Base-by-base conservation (phyloP, 53 echinoderm and acorn worm genomes). In the Holothuria scabra region DNA sequence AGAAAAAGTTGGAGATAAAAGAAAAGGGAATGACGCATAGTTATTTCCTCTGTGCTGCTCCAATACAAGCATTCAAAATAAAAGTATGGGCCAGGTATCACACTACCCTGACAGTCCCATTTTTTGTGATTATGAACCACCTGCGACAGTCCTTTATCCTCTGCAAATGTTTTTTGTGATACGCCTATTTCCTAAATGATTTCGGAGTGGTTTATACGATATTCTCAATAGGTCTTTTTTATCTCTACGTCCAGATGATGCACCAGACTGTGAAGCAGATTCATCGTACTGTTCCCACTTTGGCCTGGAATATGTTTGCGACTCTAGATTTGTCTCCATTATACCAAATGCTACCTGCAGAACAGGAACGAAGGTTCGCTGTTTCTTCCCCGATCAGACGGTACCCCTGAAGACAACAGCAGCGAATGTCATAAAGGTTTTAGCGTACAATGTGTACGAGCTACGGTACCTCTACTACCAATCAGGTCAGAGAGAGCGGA, bases 391-490 rank as follows among this genome's bases (percentile, higher is more conserved):
- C 22, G 80, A 75, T 32, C 75, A 76, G 2, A 44, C 82, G 41
- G 56, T 67, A 38, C 87, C 89, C 44, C 76, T 95, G 14, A 58
- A 79, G 29, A 52, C 69, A 14, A 81, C 91, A 16, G 83, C 95
- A 12, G 87, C 84, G 31, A 84, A 74, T 28, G 84, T 83, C 19
- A 18, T 95, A 10, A 84, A 82, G 13, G 85, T 95, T 8, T 61
- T 93, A 41, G 79, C 89, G 28, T 93, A 95, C 70, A 93, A 95
- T 70, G 85, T 91, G 19, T 95, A 76, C 85, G 95, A 95, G 81
- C 76, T 95, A 46, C 75, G 85, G 2, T 95, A 95, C 74, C 80
- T 93, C 30, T 87, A 83, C 49, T 62, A 72, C n/a, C 93, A 89
- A 79, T 90, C 67, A 34, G 95, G 95, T 12, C 95, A 95, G 65